These are phyloP conservation scores for Diorhabda carinulata DNA, from an alignment of 1,140 invertebrate species.

Conservation along the genomic window DNA sequence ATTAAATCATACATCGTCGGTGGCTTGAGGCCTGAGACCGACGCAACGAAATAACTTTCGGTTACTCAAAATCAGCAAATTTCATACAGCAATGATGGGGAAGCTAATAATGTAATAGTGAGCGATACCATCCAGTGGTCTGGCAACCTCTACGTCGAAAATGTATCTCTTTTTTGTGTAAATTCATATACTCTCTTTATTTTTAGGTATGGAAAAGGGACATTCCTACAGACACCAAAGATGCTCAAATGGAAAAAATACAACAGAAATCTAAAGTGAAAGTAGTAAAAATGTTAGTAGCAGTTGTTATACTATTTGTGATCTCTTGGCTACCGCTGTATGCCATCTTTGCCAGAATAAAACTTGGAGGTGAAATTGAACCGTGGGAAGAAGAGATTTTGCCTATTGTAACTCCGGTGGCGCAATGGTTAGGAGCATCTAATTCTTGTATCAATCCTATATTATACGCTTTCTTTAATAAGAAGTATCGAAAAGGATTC, in stretches of 20 bases:
- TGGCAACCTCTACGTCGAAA: too few species aligned
- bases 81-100: too few species aligned
- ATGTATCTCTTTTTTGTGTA: background rate
- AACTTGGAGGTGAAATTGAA: conserved; percentile 67
- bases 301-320: conserved; percentile 91
- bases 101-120: too few species aligned
- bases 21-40: too few species aligned
- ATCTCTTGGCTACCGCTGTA: conserved; percentile 94
- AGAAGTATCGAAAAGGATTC: conserved; percentile 92
- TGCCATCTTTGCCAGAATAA: conserved; percentile 81
- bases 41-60: too few species aligned
- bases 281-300: conserved; percentile 94
- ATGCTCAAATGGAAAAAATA: conserved; percentile 85
- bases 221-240: conserved; percentile 86
- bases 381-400: conserved; percentile 75
- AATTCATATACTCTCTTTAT: background rate
- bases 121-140: too few species aligned
- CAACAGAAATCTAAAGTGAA: conserved; percentile 91
- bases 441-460: conserved; percentile 98
- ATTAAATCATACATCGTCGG: too few species aligned
- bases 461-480: conserved; percentile 96
- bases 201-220: conserved; percentile 70
- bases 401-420: conserved; percentile 79
- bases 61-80: too few species aligned
- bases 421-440: conserved; percentile 93